Percentiles rank a stretch among this genome's conserved stretches.
Conservation (phyloP, 2,113 vertebrate species). For the Oryzias curvinotus region DNA sequence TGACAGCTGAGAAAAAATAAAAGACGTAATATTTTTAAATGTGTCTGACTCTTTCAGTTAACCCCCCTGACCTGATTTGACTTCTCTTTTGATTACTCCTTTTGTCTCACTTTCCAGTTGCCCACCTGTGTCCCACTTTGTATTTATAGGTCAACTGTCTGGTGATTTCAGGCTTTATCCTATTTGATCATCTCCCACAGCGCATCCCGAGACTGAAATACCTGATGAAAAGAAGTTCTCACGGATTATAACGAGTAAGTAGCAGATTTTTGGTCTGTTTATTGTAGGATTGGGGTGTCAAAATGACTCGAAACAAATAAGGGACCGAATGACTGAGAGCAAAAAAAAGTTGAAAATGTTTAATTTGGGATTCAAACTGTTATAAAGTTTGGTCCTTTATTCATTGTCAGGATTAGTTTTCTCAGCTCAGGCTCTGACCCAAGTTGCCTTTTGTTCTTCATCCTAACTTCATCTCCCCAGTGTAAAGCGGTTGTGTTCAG, state of each 20-base stretch:
- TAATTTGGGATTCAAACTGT: no score
- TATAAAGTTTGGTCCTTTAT: background rate
- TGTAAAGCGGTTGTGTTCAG: constrained; percentile 34
- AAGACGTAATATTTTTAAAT: constrained; percentile 18
- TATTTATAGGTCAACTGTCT: constrained; percentile 68
- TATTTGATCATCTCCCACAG: constrained; percentile 47
- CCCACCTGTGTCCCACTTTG: constrained; percentile 52
- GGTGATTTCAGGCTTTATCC: constrained; percentile 49
- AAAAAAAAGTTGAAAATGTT: no score
- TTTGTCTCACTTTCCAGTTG: constrained; percentile 13
- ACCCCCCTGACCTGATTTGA: constrained; percentile 12
- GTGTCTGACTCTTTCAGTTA: constrained; percentile 8
- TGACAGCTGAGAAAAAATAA: constrained; percentile 36
- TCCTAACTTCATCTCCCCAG: constrained; percentile 39
- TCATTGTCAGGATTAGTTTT: background rate
- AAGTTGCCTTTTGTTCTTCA: constrained; percentile 35
- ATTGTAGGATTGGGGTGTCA: no score
- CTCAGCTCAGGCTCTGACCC: constrained; percentile 18
- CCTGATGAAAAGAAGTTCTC: constrained; percentile 32
- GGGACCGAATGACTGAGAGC: no score
- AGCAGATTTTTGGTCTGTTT: no score
- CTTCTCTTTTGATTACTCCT: constrained; percentile 22
- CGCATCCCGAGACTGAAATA: constrained; percentile 35
- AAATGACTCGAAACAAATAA: no score
- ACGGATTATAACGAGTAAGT: no score